Base-by-base conservation (phyloP, 2,888 invertebrate species). In the Platypus cylindrus region DNA sequence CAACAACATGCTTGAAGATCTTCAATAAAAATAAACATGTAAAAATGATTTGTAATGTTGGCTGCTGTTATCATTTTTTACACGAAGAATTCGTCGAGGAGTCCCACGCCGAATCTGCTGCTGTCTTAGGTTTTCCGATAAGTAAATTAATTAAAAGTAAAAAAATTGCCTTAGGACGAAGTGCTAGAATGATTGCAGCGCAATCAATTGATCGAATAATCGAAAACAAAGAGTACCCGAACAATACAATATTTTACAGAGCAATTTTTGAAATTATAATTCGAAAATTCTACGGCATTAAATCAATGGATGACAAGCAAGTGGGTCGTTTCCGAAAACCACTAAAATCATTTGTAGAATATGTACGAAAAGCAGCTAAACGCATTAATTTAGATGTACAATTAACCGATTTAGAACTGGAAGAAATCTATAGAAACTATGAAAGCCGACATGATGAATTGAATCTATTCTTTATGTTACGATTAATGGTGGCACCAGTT, bases 21-120 rank as follows among this genome's bases (percentile, higher is more conserved):
- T 91, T 86, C 54, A 54, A 64, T 3, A 48, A 59, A 0, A 71
- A 71, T 38, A 36, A 62, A 0, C 54, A 66, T 16, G 67, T 77
- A 0, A 65, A 63, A 37, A 68, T 73, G 0, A 55, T 90, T 1
- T 78, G 84, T 50, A 81, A 80, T 53, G 81, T 93, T 22, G 86
- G 89, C 0, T 94, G 93, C 56, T 93, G 93, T 55, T 91, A 90
- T 62, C 86, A 93, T 59, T 66, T 83, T 2, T 60, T 93, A 13
- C 69, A 67, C 1, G 82, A 84, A 50, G 56, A 64, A 41, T 67
- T 60, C 47, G 58, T 59, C 17, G 14, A 14, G 24, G 16, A 14
- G 12, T 20, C n/a, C 32, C 17, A 33, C 7, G 23, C 32, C 9
- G n/a, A n/a, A n/a, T n/a, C n/a, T n/a, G n/a, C n/a, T n/a, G n/a